phyloP scores from a whole-genome alignment of 2,797 vertebrate genomes.

The Coilia nasus region DNA sequence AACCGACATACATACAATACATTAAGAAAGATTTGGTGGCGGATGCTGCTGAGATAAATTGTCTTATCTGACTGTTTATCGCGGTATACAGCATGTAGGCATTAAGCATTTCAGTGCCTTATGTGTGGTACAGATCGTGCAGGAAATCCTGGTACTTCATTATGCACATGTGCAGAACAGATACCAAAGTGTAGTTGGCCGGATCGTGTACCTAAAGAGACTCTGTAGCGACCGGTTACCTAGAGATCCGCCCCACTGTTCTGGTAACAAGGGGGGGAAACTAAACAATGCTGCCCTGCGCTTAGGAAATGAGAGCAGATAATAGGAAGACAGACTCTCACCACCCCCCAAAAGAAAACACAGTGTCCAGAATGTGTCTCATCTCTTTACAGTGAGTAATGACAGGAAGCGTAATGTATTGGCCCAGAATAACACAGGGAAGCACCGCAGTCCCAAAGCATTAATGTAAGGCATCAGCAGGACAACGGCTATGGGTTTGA shows the following conservation, averaged over 20 bases:
- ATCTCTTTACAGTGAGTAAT: background rate
- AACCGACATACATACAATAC: too few species aligned
- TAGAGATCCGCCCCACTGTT: background rate
- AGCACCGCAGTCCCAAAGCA: background rate
- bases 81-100: too few species aligned
- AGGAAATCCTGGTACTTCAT: too few species aligned
- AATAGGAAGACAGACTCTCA: background rate
- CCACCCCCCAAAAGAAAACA: too few species aligned
- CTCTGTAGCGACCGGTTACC: background rate
- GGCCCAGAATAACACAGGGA: background rate
- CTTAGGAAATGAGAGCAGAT: background rate
- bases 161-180: too few species aligned
- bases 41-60: too few species aligned
- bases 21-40: too few species aligned
- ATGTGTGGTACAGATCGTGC: too few species aligned
- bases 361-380: background rate
- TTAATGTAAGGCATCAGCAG: background rate
- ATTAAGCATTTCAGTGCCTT: too few species aligned
- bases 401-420: background rate
- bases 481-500: background rate
- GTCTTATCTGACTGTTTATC: too few species aligned
- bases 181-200: too few species aligned
- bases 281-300: background rate
- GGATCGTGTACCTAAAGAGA: too few species aligned
- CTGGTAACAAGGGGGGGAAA: background rate